Evolutionary conservation across 64 coral and sea anemone species (phyloP).

Genomic region (Astreopora myriophthalma): DNA sequence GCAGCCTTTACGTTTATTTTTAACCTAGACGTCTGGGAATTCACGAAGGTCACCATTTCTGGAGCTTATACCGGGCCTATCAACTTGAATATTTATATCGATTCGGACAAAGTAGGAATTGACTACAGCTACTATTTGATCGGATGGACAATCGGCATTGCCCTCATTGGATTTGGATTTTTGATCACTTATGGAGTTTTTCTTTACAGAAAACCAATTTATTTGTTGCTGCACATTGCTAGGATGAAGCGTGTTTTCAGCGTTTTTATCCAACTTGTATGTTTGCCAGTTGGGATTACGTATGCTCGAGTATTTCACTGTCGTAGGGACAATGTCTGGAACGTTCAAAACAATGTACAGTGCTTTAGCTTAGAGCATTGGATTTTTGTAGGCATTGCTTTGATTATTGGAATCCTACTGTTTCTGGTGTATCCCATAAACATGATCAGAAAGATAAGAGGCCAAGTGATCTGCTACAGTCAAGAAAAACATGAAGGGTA

Average conservation of each 20-base stretch:
- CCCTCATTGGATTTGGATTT: slow-evolving; percentile 73
- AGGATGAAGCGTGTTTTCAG: slow-evolving; percentile 92
- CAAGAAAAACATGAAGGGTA: slow-evolving; percentile 93
- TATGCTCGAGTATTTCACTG: slow-evolving; percentile 90
- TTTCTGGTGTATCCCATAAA: slow-evolving; percentile 92
- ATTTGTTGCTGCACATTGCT: slow-evolving; percentile 88
- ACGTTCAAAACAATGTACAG: slow-evolving; percentile 84
- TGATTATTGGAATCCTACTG: slow-evolving; percentile 56
- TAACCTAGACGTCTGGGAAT: slow-evolving; percentile 98
- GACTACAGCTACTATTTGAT: slow-evolving; percentile 87
- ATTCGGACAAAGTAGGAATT: slow-evolving; percentile 67
- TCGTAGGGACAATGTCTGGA: slow-evolving; percentile 78
- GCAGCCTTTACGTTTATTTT: slow-evolving; percentile 81
- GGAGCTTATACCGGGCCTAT: slow-evolving; percentile 75
- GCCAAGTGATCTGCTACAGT: slow-evolving; percentile 84
- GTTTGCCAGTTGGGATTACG: slow-evolving; percentile 80
- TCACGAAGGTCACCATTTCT: slow-evolving; percentile 65
- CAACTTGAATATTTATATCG: slow-evolving; percentile 56
- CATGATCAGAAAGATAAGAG: slow-evolving; percentile 81
- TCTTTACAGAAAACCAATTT: slow-evolving; percentile 83
- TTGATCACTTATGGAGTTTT: slow-evolving; percentile 75
- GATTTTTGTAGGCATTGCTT: slow-evolving; percentile 65
- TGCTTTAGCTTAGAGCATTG: slow-evolving; percentile 85
- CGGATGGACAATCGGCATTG: slow-evolving; percentile 74
- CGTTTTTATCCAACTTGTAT: slow-evolving; percentile 71